Percentiles rank a stretch among this genome's conserved stretches.
Evolutionary conservation across 2,888 invertebrate genomes (phyloP).

Genomic region (Cephus pulcher): DNA sequence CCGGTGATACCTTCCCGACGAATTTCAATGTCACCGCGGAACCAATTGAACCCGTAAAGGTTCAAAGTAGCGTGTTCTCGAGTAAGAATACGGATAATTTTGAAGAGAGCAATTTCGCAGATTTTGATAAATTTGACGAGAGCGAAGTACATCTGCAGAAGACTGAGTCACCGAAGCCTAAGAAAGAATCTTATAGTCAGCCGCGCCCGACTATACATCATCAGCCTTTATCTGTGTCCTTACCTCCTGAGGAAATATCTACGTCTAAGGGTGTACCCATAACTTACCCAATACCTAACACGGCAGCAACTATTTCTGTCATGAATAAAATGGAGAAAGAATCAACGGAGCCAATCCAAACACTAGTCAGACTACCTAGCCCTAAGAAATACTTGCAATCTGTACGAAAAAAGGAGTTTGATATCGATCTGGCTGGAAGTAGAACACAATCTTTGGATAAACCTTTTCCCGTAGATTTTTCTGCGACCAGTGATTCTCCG

Average conservation of each 20-base stretch:
- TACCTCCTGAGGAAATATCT: slow-evolving; percentile 73
- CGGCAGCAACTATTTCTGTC: slow-evolving; percentile 2
- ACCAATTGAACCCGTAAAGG: slow-evolving; percentile 43
- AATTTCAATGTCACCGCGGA: slow-evolving; percentile 53
- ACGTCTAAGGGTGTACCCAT: slow-evolving; percentile 51
- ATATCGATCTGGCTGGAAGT: slow-evolving; percentile 44
- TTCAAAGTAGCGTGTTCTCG: slow-evolving; percentile 33
- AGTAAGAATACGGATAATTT: slow-evolving; percentile 72
- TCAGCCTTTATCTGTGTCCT: slow-evolving; percentile 77
- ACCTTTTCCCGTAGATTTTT: slow-evolving; percentile 59
- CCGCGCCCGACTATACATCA: slow-evolving; percentile 63
- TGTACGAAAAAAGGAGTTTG: slow-evolving; percentile 48
- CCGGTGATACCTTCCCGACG: slow-evolving; percentile 58
- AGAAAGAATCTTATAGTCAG: slow-evolving; percentile 31
- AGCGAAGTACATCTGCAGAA: slow-evolving; percentile 8
- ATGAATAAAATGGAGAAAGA: slow-evolving; percentile 34
- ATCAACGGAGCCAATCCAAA: slow-evolving; percentile 46
- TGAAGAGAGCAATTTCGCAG: slow-evolving; percentile 66
- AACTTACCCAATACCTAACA: slow-evolving; percentile 4
- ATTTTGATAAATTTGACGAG: slow-evolving; percentile 50
- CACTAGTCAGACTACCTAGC: slow-evolving; percentile 60
- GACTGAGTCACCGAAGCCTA: slow-evolving; percentile 23
- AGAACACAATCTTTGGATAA: slow-evolving; percentile 50
- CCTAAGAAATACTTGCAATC: slow-evolving; percentile 60
- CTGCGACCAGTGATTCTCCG: slow-evolving; percentile 48